Base-by-base conservation (phyloP, 2,797 vertebrate species). In the Denticeps clupeoides region DNA sequence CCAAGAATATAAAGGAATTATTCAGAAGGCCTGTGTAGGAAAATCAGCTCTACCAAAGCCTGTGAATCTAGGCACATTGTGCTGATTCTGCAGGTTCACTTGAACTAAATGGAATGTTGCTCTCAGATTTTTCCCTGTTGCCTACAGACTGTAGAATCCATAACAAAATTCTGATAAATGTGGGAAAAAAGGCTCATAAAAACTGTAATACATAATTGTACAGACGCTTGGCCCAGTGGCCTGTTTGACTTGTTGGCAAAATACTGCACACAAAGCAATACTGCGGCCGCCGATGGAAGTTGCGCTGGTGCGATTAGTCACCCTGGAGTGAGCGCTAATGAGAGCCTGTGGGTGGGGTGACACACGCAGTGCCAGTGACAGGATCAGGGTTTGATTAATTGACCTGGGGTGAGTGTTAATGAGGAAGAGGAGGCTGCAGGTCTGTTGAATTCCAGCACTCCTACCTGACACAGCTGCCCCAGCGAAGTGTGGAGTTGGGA, bases 351-450 rank as follows among this genome's bases (percentile, higher is more conserved):
- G 53, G 56, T 32, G 22, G 51, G 46, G 57, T 58, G 55, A 47
- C 56, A 47, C 46, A 51, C 44, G 31, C 59, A 37, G 56, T 67
- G 60, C 45, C 61, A 47, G 48, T 56, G 47, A 63, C 64, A 68
- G 57, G 53, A 65, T 51, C 40, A 51, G 58, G 50, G 67, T 68
- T 77, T 72, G 75, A 81, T 77, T 52, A 66, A 71, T 68, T 57
- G 41, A 64, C 70, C 65, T 60, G 59, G 57, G 62, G 47, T 46
- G 57, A 46, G 69, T 69, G 67, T 73, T 79, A 79, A 82, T 76
- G 65, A 74, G 68, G 62, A 62, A 63, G 67, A 59, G 42, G 55
- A 53, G 55, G 56, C n/a, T n/a, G 37, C 44, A n/a, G 18, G 46
- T 33, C 24, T 49, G 25, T 24, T 19, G 22, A 50, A 18, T 41